Percentiles rank a stretch among this genome's conserved stretches.
These are phyloP conservation scores for Kryptolebias ocellatus DNA, from an alignment of 2,797 vertebrate genomes.

Conservation along the genomic window DNA sequence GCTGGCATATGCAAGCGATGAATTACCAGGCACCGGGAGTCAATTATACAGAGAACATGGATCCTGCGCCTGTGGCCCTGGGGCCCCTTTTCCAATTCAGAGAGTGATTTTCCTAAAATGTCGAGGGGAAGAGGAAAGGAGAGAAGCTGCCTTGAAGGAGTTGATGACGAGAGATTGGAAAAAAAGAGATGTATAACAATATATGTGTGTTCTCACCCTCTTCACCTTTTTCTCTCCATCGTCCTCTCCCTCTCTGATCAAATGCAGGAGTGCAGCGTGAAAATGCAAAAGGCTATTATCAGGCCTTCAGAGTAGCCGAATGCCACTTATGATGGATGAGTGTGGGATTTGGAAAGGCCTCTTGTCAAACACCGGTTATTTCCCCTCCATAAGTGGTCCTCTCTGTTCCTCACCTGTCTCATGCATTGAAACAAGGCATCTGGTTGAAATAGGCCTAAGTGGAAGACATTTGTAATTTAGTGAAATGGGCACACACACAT, in stretches of 20 bases:
- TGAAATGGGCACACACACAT: constrained; percentile 25
- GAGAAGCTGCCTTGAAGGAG: constrained; percentile 74
- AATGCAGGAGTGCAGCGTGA: constrained; percentile 75
- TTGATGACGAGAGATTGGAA: constrained; percentile 58
- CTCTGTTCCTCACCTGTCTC: constrained; percentile 56
- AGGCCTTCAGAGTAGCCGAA: constrained; percentile 92
- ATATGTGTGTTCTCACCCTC: constrained; percentile 28
- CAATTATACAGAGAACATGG: constrained; percentile 92
- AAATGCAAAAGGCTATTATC: constrained; percentile 87
- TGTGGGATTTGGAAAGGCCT: constrained; percentile 79
- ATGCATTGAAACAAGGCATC: constrained; percentile 52
- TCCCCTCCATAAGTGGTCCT: constrained; percentile 48
- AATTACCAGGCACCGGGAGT: constrained; percentile 98
- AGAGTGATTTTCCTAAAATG: constrained; percentile 87
- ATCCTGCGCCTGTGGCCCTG: constrained; percentile 84
- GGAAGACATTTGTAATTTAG: constrained; percentile 65
- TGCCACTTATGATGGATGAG: constrained; percentile 81
- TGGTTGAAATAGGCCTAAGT: constrained; percentile 40
- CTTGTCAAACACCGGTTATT: constrained; percentile 69
- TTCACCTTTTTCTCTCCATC: constrained; percentile 38
- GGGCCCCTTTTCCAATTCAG: constrained; percentile 93
- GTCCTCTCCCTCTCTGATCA: constrained; percentile 45
- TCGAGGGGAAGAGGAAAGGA: constrained; percentile 58
- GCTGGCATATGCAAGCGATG: constrained; percentile 90
- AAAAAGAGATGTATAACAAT: constrained; percentile 42